Conservation (phyloP, 2,113 vertebrate species). For the Nothocercus julius region DNA sequence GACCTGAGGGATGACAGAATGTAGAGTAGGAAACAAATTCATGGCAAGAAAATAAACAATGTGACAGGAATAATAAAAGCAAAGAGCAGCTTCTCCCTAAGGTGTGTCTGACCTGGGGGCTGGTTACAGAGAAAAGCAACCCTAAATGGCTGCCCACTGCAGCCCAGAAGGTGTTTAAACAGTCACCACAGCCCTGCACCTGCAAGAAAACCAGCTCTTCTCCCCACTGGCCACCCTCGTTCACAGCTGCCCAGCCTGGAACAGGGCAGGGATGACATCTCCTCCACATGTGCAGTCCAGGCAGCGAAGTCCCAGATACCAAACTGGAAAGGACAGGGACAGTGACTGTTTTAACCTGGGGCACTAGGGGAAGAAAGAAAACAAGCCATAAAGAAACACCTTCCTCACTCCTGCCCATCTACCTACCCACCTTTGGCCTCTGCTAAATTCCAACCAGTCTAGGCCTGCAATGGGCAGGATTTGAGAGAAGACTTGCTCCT, state of each 20-base stretch:
- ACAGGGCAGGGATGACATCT: background rate
- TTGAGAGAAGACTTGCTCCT: background rate
- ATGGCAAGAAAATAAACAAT: background rate
- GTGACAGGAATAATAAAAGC: background rate
- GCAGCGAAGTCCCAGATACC: background rate
- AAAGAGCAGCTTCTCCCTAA: background rate
- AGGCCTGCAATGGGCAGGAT: background rate
- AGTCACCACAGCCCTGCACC: no score
- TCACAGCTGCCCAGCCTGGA: background rate
- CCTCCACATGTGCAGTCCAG: background rate
- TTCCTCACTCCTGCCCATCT: no score
- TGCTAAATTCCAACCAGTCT: background rate
- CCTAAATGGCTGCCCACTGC: no score
- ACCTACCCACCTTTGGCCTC: no score
- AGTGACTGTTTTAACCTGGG: no score
- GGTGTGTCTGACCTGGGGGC: no score
- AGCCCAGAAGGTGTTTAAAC: no score
- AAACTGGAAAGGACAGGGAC: no score
- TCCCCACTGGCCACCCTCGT: no score
- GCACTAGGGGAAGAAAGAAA: no score
- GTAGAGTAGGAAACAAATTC: background rate
- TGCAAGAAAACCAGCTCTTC: no score
- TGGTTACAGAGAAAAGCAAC: background rate
- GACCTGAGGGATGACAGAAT: background rate
- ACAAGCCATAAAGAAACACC: no score